phyloP scores from a whole-genome alignment of 2,797 vertebrate species.

The Halcyon leucocephala region DNA sequence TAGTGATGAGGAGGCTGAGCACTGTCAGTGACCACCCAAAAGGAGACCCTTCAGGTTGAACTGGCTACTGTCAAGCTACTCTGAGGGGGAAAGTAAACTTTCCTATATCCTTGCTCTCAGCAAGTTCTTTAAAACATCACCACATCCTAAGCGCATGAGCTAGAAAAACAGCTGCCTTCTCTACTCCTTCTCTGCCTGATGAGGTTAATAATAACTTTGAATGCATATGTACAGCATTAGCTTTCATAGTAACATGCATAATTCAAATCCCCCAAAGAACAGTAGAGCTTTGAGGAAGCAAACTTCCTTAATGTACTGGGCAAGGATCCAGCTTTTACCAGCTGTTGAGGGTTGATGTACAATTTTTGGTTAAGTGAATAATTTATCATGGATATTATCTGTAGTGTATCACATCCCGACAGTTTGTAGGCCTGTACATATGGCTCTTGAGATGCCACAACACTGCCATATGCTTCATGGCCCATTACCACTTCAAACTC shows the following conservation, averaged over 20 bases:
- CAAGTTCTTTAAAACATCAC: conserved; percentile 51
- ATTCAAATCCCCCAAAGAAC: conserved; percentile 82
- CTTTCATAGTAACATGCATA: conserved; percentile 83
- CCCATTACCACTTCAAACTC: conserved; percentile 71
- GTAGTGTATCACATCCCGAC: conserved; percentile 73
- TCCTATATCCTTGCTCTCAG: conserved; percentile 35
- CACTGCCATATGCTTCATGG: conserved; percentile 77
- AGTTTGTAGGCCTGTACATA: conserved; percentile 78
- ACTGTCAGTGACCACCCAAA: background rate
- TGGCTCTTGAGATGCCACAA: conserved; percentile 77
- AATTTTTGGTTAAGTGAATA: conserved; percentile 84
- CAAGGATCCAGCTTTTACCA: conserved; percentile 80
- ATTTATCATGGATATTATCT: conserved; percentile 82
- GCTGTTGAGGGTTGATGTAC: conserved; percentile 82
- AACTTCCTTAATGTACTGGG: conserved; percentile 82
- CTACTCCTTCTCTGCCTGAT: conserved; percentile 70
- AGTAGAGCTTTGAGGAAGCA: conserved; percentile 81
- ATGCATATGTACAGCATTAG: conserved; percentile 82
- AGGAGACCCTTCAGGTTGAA: background rate
- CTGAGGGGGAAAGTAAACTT: background rate
- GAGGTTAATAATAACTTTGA: conserved; percentile 83
- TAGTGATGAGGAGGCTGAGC: background rate
- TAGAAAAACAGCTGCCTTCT: conserved; percentile 75
- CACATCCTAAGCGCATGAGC: conserved; percentile 52
- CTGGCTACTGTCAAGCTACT: background rate